phyloP scores from a whole-genome alignment of 2,113 vertebrate species.

The Heptranchias perlo region DNA sequence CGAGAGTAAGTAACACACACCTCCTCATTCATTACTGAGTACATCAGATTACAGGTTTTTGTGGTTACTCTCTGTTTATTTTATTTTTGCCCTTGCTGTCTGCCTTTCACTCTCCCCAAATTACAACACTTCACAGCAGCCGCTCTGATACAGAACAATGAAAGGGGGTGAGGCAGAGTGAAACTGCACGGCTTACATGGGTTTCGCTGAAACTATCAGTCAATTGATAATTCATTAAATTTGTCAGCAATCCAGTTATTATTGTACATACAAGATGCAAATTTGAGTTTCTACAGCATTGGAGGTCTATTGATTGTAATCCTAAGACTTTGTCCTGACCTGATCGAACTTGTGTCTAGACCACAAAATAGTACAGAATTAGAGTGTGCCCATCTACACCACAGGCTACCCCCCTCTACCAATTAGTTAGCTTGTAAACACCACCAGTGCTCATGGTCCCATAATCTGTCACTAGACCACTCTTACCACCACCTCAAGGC shows the following conservation, averaged over 20 bases:
- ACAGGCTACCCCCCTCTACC: background rate
- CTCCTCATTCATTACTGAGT: conserved; percentile 11
- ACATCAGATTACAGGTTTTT: conserved; percentile 34
- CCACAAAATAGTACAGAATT: background rate
- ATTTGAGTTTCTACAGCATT: background rate
- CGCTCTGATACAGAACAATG: background rate
- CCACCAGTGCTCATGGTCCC: background rate
- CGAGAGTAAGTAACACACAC: conserved; percentile 35
- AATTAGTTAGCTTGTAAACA: background rate
- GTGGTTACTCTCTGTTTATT: conserved; percentile 13
- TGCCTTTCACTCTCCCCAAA: background rate
- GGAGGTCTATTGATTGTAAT: background rate
- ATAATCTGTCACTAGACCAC: background rate
- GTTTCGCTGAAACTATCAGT: conserved; percentile 1
- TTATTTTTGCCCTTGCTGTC: conserved; percentile 7
- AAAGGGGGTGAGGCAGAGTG: conserved; percentile 2
- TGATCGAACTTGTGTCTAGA: background rate
- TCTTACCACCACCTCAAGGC: background rate
- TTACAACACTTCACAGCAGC: conserved; percentile 11
- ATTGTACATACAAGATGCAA: background rate
- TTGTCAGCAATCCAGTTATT: background rate
- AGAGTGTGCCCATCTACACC: background rate
- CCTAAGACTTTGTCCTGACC: background rate
- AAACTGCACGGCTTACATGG: background rate
- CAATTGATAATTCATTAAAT: conserved; percentile 13